These are phyloP conservation scores for Sapajus apella DNA, from an alignment of 2,113 vertebrate species.

Conservation along the genomic window DNA sequence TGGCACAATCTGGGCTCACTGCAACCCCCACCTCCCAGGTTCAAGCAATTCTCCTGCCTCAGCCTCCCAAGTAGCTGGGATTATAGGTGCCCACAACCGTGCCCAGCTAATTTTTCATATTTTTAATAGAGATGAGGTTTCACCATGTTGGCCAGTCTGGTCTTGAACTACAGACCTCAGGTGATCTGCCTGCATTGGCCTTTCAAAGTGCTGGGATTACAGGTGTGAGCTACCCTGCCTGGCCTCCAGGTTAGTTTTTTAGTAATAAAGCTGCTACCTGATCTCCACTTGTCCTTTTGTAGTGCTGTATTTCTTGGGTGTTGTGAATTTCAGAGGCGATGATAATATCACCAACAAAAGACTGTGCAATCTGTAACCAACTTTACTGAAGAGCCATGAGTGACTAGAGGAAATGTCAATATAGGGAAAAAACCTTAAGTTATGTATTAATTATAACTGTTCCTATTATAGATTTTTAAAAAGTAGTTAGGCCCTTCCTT, in stretches of 20 bases:
- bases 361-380: neutral
- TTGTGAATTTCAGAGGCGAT: neutral
- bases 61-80: too few species aligned
- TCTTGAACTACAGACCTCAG: too few species aligned
- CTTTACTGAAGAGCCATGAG: neutral
- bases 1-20: neutral
- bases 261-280: neutral
- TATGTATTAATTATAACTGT: neutral
- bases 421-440: neutral
- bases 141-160: too few species aligned
- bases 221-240: neutral
- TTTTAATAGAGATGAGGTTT: too few species aligned
- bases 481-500: neutral
- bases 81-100: too few species aligned
- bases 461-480: neutral
- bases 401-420: neutral
- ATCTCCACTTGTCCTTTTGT: neutral
- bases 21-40: neutral
- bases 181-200: too few species aligned
- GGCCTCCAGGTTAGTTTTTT: neutral
- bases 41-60: too few species aligned
- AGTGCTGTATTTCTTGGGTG: neutral
- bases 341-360: neutral
- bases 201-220: too few species aligned
- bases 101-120: too few species aligned